Base-by-base conservation (phyloP, 2,888 invertebrate species). In the Drosophila parthenogenetica region DNA sequence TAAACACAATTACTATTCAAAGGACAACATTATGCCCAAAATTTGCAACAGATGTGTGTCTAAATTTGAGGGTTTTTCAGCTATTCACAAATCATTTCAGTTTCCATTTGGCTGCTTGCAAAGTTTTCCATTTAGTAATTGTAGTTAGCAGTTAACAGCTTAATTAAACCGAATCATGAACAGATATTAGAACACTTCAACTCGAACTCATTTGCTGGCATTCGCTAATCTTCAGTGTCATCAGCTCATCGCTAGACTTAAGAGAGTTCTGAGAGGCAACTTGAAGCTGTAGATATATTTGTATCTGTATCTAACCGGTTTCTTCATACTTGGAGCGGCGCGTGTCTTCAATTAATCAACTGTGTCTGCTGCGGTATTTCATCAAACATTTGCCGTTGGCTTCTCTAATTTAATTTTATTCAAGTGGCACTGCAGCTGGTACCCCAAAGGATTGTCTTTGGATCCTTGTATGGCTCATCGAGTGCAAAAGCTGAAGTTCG, bases 281-380 rank as follows among this genome's bases (percentile, higher is more conserved):
- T 46, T 51, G 46, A 35, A 35, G 35, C 13, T 35, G 35, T 13
- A 35, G 13, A 13, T 35, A 13, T 35, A 35, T 29, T 29, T 29
- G 64, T 59, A 67, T 57, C 72, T 69, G 45, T 54, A 53, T 16
- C 37, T 54, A 83, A 88, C 83, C 84, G 81, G 89, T 88, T 83
- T 73, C 65, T 64, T 39, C 45, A 43, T 39, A 32, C 61, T 62
- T 43, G 17, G 64, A 45, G 14, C 45, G 79, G 64, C 81, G 90
- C 90, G 86, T 89, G 91, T 76, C 89, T 84, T 79, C 82, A 89
- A 90, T 90, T 91, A 90, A 89, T 90, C 91, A 82, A 62, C 39
- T 37, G 22, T 13, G 57, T 25, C 72, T 54, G 19, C 51, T 54
- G 53, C 8, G 32, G 32, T 17, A 55, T 55, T 65, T 58, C 63